Base-by-base conservation (phyloP, 1,140 invertebrate genomes). In the Glomeris maerens region DNA sequence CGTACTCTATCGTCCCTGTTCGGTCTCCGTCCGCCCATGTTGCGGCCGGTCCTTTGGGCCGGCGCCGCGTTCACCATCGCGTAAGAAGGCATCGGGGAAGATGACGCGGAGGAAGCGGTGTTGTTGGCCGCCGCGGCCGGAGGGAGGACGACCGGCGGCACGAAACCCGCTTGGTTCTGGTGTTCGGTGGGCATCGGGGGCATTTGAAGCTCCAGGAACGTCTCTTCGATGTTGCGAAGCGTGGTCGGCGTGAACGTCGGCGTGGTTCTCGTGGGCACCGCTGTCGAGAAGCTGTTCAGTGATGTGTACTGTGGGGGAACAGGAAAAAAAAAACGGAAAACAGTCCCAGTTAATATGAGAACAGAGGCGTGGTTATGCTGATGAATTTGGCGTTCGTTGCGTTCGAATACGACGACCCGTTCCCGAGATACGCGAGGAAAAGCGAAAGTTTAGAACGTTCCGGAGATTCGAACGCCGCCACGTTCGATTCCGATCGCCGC, bases 171-270 rank as follows among this genome's bases (percentile, higher is more conserved):
- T 70, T 92, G 86, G 60, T 81, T 83, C 57, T 83, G 76, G 66
- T 82, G 80, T 26, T 67, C 62, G 14, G 64, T 14, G 50, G 52
- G 59, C 40, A 44, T 52, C 47, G 59, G 48, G 63, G 74, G 76
- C 0, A 53, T 57, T 71, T 74, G 75, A 60, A 66, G 68, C 69
- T 74, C 68, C 77, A 75, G 62, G 45, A 76, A 74, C 0, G 72
- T 70, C 67, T 93, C 85, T 66, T 94, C 88, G 62, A 95, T 87
- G 66, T 80, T 90, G 56, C 84, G 76, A 59, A 94, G 72, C 50
- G 88, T 92, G 21, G 90, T 94, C 50, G 90, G 92, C 47, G 91
- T 96, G 56, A 95, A 72, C 55, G 87, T 90, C 49, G 87, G 79
- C 55, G 89, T 93, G 45, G 89, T 92, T 63, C 83, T 75, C 29